These are phyloP conservation scores for Diadegma fenestrale DNA, from an alignment of 2,888 invertebrate genomes.

Conservation along the genomic window DNA sequence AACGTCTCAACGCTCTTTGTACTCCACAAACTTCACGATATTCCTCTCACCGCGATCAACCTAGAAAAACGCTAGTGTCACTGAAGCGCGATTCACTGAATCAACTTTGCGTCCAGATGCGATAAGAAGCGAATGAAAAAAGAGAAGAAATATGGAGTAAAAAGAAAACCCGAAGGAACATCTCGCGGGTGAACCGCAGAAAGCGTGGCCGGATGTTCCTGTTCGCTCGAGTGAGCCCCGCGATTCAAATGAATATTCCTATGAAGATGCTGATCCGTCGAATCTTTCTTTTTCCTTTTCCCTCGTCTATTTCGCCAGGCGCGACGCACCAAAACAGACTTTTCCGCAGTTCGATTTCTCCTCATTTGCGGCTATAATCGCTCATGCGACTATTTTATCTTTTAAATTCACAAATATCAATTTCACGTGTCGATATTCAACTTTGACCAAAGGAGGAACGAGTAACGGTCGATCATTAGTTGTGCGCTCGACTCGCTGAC, in stretches of 20 bases:
- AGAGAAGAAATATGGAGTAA: constrained; percentile 24
- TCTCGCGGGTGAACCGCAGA: constrained; percentile 76
- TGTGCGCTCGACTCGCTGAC: background rate
- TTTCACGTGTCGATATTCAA: background rate
- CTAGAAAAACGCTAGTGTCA: constrained; percentile 35
- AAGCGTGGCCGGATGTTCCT: constrained; percentile 82
- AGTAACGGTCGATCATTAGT: background rate
- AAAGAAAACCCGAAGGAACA: constrained; percentile 42
- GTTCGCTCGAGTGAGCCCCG: constrained; percentile 77
- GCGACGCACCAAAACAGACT: background rate
- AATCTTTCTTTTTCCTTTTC: constrained; percentile 40
- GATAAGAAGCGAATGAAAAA: constrained; percentile 51
- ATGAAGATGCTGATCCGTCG: constrained; percentile 59
- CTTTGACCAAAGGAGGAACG: background rate
- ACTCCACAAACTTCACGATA: constrained; percentile 34
- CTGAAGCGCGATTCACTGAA: constrained; percentile 55
- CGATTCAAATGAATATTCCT: constrained; percentile 73
- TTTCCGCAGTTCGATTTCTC: constrained; percentile 16
- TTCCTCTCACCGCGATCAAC: background rate
- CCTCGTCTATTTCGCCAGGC: background rate
- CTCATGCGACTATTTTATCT: background rate
- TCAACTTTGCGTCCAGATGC: constrained; percentile 63
- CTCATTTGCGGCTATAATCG: background rate
- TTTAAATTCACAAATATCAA: background rate
- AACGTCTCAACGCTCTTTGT: constrained; percentile 20